phyloP scores from a whole-genome alignment of 2,113 vertebrate genomes.

The Dasypus novemcinctus region DNA sequence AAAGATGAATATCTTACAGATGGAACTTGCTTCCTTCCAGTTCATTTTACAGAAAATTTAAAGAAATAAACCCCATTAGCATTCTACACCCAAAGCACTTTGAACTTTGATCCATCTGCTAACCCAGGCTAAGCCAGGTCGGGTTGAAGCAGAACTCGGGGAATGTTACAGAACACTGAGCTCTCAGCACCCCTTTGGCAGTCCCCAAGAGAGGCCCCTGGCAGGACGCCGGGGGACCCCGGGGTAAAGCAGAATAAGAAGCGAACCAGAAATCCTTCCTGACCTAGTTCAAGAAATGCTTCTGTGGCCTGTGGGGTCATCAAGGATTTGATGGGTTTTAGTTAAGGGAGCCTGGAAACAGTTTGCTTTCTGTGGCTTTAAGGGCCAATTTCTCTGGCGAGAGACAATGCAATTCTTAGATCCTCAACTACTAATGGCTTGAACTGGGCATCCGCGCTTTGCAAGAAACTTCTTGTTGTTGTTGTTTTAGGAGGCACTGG shows the following conservation, averaged over 20 bases:
- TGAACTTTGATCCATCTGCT: constrained; percentile 47
- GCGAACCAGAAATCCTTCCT: constrained; percentile 50
- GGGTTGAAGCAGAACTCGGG: neutral
- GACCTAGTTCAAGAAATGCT: neutral
- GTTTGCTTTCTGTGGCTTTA: constrained; percentile 4
- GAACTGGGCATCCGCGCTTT: neutral
- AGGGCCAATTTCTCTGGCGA: neutral
- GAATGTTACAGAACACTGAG: neutral
- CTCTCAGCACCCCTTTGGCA: neutral
- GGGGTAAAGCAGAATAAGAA: neutral
- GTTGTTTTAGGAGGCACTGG: too few species aligned
- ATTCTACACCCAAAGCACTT: neutral
- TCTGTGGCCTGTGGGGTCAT: neutral
- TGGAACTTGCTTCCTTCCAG: constrained; percentile 52
- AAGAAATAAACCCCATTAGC: constrained; percentile 56
- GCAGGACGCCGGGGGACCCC: neutral
- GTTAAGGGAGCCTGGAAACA: neutral
- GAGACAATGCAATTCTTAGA: neutral
- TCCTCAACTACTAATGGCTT: neutral
- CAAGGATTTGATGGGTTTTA: neutral
- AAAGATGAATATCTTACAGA: constrained; percentile 75
- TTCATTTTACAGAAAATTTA: constrained; percentile 65
- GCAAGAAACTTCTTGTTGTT: neutral
- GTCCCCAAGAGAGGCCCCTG: neutral
- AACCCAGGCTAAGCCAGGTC: constrained; percentile 40